Evolutionary conservation across 23 tunicate genomes (phyloP), one percentile per base, ranked within the genome.

Genomic region (Trididemnum miniatum): DNA sequence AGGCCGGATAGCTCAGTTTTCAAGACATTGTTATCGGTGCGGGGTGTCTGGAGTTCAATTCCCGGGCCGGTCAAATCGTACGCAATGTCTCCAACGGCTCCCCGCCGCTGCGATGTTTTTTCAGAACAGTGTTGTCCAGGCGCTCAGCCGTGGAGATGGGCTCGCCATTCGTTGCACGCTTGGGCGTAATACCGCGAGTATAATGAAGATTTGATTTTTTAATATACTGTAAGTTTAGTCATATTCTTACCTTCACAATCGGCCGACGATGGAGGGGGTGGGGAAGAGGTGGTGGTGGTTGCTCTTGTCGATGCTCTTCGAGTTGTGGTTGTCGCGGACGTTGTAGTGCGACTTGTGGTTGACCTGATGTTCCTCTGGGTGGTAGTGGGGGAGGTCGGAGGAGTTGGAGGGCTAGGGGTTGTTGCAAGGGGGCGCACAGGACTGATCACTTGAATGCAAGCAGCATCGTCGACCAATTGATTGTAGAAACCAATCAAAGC

Each of bases 401-500:
- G 12, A 0, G 90, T 76, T 22, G 36, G 20, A 0, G 83, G 25
- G 29, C 71, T 23, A 54, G 75, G 3, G n/a, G 77, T 85, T 3
- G 91, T 81, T 0, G 91, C 82, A 9, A 82, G 81, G 23, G 91
- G 84, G 27, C 71, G 34, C 24, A 81, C 31, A 1, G 91, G 91
- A 40, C 77, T 87, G 0, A 82, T 72, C 29, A 7, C 40, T 30
- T 65, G 71, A 82, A 87, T 83, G 74, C 91, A 87, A 5, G 91
- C 81, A 2, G 74, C 91, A 39, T 87, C 91, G 15, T 12, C 35
- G 24, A 87, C 62, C 12, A 75, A 34, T 37, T 52, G 33, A 5
- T 81, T 71, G 65, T 81, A 87, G 5, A 87, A 87, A 1, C 86
- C 91, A 39, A 87, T 82, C 76, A 81, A 20, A 26, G 86, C 91